Conservation (phyloP, 2,797 vertebrate genomes). For the Florisuga fusca region DNA sequence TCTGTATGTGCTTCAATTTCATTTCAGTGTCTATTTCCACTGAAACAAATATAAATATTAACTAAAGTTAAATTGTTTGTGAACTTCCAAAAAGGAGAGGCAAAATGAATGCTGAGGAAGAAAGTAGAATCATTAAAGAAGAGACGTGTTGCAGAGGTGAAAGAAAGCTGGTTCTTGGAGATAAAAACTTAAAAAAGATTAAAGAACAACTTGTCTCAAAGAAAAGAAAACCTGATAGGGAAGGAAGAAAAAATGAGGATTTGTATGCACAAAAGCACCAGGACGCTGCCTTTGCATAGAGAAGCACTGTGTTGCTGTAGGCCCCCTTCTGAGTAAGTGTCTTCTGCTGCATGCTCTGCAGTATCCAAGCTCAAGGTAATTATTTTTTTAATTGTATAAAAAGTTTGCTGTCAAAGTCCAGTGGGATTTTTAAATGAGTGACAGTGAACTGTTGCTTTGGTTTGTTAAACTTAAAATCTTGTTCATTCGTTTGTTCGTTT, state of each 20-base stretch:
- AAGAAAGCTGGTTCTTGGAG: slow-evolving; percentile 64
- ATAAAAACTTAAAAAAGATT: slow-evolving; percentile 64
- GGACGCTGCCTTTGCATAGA: not conserved
- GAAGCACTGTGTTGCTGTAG: not conserved
- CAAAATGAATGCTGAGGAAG: not conserved
- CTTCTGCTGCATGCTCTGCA: not conserved
- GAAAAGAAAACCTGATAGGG: slow-evolving; percentile 7
- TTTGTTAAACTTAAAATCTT: not conserved
- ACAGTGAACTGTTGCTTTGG: not conserved
- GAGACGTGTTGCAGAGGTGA: slow-evolving; percentile 41
- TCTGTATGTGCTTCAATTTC: slow-evolving; percentile 17
- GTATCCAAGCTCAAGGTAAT: not conserved
- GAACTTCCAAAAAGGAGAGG: not conserved
- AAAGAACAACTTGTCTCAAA: slow-evolving; percentile 28
- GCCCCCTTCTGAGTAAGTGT: not conserved
- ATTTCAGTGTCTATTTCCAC: slow-evolving; percentile 7
- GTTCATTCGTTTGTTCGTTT: not conserved
- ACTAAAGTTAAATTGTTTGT: not conserved
- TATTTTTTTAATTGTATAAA: not conserved
- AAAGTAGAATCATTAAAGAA: slow-evolving; percentile 36
- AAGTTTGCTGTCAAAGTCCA: not conserved
- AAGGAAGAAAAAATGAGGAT: not conserved
- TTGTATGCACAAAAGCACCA: rapidly evolving
- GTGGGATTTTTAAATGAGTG: not conserved
- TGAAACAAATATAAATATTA: not conserved